Conservation (phyloP, 2,888 invertebrate genomes). For the Drosophila monieri region DNA sequence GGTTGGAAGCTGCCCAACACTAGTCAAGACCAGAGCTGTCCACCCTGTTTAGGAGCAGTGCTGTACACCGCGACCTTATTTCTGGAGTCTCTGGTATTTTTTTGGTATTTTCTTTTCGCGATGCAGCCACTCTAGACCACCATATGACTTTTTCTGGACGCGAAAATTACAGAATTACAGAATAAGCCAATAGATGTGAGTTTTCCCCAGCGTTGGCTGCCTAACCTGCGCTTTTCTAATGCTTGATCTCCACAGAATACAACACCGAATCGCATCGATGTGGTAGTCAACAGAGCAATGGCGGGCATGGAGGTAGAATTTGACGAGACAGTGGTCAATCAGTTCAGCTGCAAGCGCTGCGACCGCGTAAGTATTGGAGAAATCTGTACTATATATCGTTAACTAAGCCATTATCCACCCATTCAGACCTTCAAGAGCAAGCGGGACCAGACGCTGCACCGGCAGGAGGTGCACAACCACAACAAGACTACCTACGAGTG, state of each 20-base stretch:
- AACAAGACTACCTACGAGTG: slow-evolving; percentile 82
- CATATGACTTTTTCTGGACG: slow-evolving; percentile 72
- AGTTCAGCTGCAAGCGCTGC: slow-evolving; percentile 74
- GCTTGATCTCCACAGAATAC: slow-evolving; percentile 28
- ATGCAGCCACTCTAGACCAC: slow-evolving; percentile 46
- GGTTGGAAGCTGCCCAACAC: slow-evolving; percentile 2
- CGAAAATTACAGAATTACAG: slow-evolving; percentile 60
- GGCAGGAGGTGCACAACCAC: slow-evolving; percentile 82
- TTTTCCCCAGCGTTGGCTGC: slow-evolving; percentile 35
- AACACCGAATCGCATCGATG: slow-evolving; percentile 55
- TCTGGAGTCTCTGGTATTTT: not conserved
- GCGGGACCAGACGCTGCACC: slow-evolving; percentile 82
- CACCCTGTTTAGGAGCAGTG: not conserved
- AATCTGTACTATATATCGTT: not conserved
- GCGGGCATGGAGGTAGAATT: slow-evolving; percentile 72
- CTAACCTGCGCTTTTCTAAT: slow-evolving; percentile 6
- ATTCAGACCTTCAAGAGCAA: slow-evolving; percentile 81
- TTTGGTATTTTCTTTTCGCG: not conserved
- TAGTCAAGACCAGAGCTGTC: not conserved
- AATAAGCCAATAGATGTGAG: slow-evolving; percentile 60
- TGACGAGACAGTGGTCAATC: slow-evolving; percentile 68
- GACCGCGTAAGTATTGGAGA: slow-evolving; percentile 64
- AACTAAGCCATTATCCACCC: slow-evolving; percentile 3
- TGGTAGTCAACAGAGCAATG: slow-evolving; percentile 64
- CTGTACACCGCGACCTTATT: not conserved